Base-by-base conservation (phyloP, 2,888 invertebrate genomes). In the Philereme vetulata region DNA sequence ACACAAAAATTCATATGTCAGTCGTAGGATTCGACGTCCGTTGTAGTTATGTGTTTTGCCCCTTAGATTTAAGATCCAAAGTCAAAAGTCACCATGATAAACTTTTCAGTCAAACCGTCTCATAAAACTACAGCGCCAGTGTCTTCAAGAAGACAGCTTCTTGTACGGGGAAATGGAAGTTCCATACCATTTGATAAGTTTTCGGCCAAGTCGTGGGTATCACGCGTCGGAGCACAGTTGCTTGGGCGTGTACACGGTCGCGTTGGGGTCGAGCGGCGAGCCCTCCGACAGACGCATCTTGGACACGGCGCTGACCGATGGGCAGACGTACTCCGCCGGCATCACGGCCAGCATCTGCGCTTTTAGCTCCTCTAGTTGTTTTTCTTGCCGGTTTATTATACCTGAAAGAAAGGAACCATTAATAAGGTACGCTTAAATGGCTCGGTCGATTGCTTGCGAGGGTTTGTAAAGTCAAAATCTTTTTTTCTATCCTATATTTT, bases 301-400 rank as follows among this genome's bases (percentile, higher is more conserved):
- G 53, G 86, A 85, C 55, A 82, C 78, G 4, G 71, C 57, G 10
- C 68, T 68, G 42, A 74, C 65, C 7, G 67, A 68, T 0, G 81
- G 75, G 21, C 80, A 64, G 52, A 84, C 75, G 67, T 75, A 81
- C 67, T 96, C 96, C 68, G 94, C 93, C 51, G 97, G 97, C 96
- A 98, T 97, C 67, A 98, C 97, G 34, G 98, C 98, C 87, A 98
- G 92, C 82, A 98, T 95, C 92, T 98, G 98, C 65, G 98, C 98
- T 84, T 98, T 98, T 72, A 98, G 93, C 82, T 97, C 97, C 73
- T 96, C 96, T 72, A 98, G 96, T 90, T 98, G 98, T 79, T 97
- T 96, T 76, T 98, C 98, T 90, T 97, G 97, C 70, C 95, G 94
- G 74, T 95, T 94, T 83, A 97, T 95, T 76, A 96, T 84, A 90